Base-by-base conservation (phyloP, 2,797 vertebrate species). In the Phylloscopus collybita region DNA sequence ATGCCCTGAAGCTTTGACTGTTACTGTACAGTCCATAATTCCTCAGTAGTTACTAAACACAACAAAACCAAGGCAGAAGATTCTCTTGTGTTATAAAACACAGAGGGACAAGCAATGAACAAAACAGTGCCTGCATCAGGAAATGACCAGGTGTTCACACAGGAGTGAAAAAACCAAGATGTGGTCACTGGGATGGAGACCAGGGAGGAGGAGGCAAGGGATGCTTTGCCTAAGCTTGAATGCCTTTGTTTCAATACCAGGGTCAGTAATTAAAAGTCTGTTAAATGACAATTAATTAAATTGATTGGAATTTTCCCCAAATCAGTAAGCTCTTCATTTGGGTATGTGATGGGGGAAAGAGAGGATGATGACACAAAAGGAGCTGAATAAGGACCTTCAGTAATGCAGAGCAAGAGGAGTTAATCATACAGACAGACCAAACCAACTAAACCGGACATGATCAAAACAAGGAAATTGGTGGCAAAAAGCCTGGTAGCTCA, bases 81-180 rank as follows among this genome's bases (percentile, higher is more conserved):
- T 74, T 81, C 14, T 38, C 30, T 49, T 34, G 10, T 11, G 29
- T 21, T 76, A 19, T 32, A 70, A 61, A 61, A 47, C 29, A 36
- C 53, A 69, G 20, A 80, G 34, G 13, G 12, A 44, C 51, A 22
- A 80, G 30, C 10, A 40, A 78, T 26, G 29, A 88, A 78, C 26
- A 80, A 59, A 90, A 16, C 10, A 44, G 9, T 22, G 60, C 4
- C 38, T 32, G 20, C 42, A 26, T 42, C n/a, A 49, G 26, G 20
- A 74, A 45, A 67, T 17, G 11, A 27, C 14, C 15, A 71, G 42
- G 16, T 27, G 27, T 69, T 81, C 72, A 87, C 5, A 54, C 0
- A 56, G 38, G 59, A 61, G 36, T 19, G n/a, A 72, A 79, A 69
- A 76, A 50, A 26, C 5, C 11, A 49, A 27, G 0, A 0, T 12